Percentiles rank a stretch among this genome's conserved stretches.
Evolutionary conservation across 2,888 invertebrate genomes (phyloP).

Genomic region (Globia sparganii): DNA sequence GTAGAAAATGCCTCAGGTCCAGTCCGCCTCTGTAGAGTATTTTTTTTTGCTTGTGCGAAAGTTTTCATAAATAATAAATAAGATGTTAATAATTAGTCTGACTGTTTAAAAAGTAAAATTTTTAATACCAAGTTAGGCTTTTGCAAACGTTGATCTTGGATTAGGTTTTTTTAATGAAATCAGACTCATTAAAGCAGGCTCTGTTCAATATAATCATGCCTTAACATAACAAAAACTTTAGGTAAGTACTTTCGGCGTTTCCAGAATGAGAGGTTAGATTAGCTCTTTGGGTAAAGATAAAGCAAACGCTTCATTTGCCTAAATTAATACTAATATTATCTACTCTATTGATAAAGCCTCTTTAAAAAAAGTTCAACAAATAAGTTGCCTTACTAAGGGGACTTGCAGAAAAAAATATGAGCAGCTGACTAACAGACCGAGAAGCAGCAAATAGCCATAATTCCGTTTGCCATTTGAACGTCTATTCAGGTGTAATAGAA

Average conservation of each 20-base stretch:
- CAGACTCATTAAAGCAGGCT: neutral
- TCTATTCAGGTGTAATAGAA: constrained; percentile 21
- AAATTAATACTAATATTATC: too few species aligned
- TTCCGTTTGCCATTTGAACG: neutral
- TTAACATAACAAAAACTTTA: neutral
- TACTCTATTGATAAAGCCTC: neutral
- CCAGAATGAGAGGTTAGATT: neutral
- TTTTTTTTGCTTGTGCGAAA: too few species aligned
- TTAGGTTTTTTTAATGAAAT: neutral
- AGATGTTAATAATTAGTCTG: too few species aligned
- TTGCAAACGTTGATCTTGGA: neutral
- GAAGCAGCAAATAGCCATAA: neutral
- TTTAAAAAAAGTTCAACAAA: neutral
- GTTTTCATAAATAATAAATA: too few species aligned
- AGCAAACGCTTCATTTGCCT: neutral
- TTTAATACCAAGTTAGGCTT: neutral
- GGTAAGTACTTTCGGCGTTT: neutral
- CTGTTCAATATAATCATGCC: neutral
- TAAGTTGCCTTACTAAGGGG: neutral
- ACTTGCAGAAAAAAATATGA: neutral
- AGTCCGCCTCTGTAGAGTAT: too few species aligned
- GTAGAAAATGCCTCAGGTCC: too few species aligned
- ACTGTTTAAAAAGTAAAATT: neutral
- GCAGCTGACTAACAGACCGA: neutral
- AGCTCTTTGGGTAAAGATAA: neutral